Evolutionary conservation across 2,113 vertebrate species (phyloP).

Genomic region (Lepus timidus): DNA sequence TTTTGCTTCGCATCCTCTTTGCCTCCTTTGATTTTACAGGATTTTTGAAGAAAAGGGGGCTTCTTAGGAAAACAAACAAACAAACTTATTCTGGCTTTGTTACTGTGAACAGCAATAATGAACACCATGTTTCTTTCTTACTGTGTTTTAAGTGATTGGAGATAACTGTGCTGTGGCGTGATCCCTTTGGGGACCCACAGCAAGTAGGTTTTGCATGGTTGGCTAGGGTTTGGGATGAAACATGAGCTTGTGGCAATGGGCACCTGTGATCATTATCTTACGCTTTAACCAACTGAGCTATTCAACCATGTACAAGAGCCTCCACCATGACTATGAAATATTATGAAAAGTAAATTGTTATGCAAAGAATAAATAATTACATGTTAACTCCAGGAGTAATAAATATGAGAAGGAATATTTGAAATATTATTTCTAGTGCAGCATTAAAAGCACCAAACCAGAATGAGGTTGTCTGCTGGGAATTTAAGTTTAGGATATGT

Average conservation of each 20-base stretch:
- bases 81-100: not conserved
- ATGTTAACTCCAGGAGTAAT: slow-evolving; percentile 53
- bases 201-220: not conserved
- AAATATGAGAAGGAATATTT: slow-evolving; percentile 29
- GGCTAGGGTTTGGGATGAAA: not conserved
- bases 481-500: slow-evolving; percentile 16
- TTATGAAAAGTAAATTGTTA: slow-evolving; percentile 68
- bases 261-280: not conserved
- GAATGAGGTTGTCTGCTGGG: not conserved
- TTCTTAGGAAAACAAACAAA: not conserved
- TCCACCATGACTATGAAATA: slow-evolving; percentile 35
- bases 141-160: not conserved
- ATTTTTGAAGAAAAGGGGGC: not conserved
- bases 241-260: not conserved
- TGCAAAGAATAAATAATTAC: slow-evolving; percentile 64
- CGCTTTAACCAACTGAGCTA: slow-evolving; percentile 10
- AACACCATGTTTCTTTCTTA: not conserved
- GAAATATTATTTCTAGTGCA: not conserved
- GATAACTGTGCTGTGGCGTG: not conserved
- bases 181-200: not conserved
- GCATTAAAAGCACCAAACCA: not conserved
- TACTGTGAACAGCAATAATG: not conserved
- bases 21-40: not conserved
- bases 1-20: not conserved
- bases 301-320: slow-evolving; percentile 18